These are phyloP conservation scores for Struthio camelus DNA, from an alignment of 2,113 vertebrate genomes.

Conservation along the genomic window DNA sequence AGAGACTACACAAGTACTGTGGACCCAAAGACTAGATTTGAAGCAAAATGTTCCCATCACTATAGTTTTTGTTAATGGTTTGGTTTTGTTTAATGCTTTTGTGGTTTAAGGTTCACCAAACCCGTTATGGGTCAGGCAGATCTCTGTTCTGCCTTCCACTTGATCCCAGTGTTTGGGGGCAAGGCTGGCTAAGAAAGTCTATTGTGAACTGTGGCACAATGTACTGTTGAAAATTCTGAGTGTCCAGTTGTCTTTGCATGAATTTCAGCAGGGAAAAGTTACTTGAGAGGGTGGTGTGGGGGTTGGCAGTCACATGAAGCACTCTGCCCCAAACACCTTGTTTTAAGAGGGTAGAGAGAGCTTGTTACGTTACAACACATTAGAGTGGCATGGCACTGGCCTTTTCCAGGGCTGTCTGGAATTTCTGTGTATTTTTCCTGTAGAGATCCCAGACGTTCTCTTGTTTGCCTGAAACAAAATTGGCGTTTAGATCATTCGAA, in stretches of 20 bases:
- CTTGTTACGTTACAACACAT: background rate
- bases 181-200: background rate
- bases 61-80: background rate
- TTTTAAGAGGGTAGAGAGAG: background rate
- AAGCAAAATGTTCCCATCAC: background rate
- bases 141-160: background rate
- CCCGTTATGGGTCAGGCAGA: background rate
- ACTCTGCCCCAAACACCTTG: background rate
- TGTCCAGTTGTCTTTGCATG: background rate
- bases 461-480: background rate
- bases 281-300: background rate
- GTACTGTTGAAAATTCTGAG: background rate
- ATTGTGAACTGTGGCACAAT: background rate
- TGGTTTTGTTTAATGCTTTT: background rate
- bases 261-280: background rate
- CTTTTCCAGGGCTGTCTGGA: background rate
- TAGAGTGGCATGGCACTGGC: background rate
- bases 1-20: background rate
- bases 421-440: background rate
- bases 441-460: background rate
- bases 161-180: background rate
- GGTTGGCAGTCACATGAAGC: background rate
- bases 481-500: background rate
- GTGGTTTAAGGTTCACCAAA: background rate
- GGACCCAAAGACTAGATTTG: background rate